phyloP scores from a whole-genome alignment of 2,113 vertebrate species.

The Burhinus bistriatus region DNA sequence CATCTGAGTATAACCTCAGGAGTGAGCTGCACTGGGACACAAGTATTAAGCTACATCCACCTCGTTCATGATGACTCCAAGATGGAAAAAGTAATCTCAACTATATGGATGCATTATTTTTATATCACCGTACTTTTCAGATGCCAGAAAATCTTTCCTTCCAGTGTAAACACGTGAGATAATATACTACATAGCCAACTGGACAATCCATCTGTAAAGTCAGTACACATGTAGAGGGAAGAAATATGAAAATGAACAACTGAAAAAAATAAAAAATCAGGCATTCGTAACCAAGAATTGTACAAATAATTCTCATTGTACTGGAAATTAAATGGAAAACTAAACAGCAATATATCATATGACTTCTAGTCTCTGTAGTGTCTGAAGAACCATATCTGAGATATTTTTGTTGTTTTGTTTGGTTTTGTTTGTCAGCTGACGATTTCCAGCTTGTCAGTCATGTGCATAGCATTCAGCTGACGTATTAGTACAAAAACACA shows the following conservation, averaged over 20 bases:
- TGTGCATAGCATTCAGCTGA: not conserved
- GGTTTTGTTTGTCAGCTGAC: not conserved
- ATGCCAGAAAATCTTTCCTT: not conserved
- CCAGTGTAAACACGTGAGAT: not conserved
- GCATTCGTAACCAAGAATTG: not conserved
- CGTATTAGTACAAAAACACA: not conserved
- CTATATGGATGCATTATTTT: not conserved
- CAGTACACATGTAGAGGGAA: not conserved
- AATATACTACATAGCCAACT: not conserved
- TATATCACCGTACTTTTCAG: not conserved
- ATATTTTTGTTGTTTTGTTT: not conserved
- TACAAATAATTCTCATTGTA: not conserved
- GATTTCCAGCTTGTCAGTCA: not conserved
- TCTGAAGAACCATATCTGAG: not conserved
- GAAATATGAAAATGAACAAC: not conserved
- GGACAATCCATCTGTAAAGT: not conserved
- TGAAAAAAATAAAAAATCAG: not conserved
- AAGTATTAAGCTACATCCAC: rapidly evolving
- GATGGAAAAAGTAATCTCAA: not conserved
- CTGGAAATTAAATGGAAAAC: not conserved
- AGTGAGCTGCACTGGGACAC: not conserved
- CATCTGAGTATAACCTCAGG: not conserved
- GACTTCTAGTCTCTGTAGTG: not conserved
- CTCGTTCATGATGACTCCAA: not conserved
- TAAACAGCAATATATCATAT: not conserved